Base-by-base conservation (phyloP, 2,797 vertebrate genomes). In the Poecilia picta region DNA sequence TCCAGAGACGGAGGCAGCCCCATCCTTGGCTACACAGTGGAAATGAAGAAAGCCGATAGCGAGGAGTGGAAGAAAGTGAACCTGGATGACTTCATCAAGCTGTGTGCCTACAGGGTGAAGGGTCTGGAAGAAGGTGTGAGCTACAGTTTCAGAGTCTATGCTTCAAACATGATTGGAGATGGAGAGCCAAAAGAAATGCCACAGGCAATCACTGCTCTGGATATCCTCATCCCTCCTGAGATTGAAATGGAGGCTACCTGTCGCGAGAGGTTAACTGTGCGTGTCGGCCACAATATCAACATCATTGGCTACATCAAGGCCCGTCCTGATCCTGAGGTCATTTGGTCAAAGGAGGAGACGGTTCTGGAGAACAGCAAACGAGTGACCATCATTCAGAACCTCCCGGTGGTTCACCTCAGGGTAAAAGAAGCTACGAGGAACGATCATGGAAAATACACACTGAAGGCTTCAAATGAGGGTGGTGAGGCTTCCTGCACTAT, bases 221-320 rank as follows among this genome's bases (percentile, higher is more conserved):
- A 99, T 83, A 99, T 99, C 76, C 96, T 99, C 75, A 97, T 97
- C 76, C 98, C 98, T 81, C 98, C 98, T 80, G 98, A 99, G 95
- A 94, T 99, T 82, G 98, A 97, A 88, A 96, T 99, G 92, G 98
- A 98, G 28, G 95, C 96, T 73, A 96, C 94, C 31, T 99, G 98
- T 77, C 97, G 97, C 74, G 97, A 98, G 3, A 91, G 94, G 70
- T 85, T 99, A 73, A 99, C 97, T 12, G 97, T 99, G 23, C 96
- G 98, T 83, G 98, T 98, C 28, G 98, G 98, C 74, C 98, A 99
- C 94, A 99, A 98, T 86, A 97, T 99, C 87, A 97, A 94, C 81
- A 96, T 99, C 87, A 94, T 93, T 66, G 98, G 96, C 81, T 97
- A 97, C 92, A 95, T 99, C 73, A 98, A 96, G 93, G 98, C 98